Evolutionary conservation across 1,140 invertebrate genomes (phyloP).

Genomic region (Chymomyza costata): DNA sequence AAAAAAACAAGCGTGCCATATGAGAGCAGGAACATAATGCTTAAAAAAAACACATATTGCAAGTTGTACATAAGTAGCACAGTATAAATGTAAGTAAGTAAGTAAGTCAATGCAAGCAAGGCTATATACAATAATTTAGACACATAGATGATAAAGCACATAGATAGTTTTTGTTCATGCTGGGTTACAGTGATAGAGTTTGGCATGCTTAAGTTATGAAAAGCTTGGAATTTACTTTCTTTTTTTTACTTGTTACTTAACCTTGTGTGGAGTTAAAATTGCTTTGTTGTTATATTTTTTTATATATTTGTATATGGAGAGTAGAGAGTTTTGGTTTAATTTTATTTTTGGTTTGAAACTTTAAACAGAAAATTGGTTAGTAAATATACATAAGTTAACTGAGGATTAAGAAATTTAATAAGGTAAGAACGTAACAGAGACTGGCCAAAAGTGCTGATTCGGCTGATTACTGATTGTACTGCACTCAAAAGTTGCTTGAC

Average conservation of each 20-base stretch:
- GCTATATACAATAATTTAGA: no score
- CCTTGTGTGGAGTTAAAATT: conserved; percentile 66
- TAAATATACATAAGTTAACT: conserved; percentile 24
- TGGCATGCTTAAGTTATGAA: conserved; percentile 45
- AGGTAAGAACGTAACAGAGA: no score
- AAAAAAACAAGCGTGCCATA: conserved; percentile 11
- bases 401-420: conserved; percentile 20
- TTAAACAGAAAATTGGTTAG: conserved; percentile 30
- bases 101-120: neutral
- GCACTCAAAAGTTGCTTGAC: no score
- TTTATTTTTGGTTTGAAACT: conserved; percentile 7
- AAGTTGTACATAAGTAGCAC: no score
- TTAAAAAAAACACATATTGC: no score
- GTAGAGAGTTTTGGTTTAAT: conserved; percentile 58
- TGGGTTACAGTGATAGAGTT: conserved; percentile 4
- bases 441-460: no score
- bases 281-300: conserved; percentile 52
- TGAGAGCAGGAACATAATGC: conserved; percentile 18
- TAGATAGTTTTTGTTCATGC: conserved; percentile 17
- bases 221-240: conserved; percentile 15
- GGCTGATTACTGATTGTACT: no score
- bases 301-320: conserved; percentile 55
- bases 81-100: no score
- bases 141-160: conserved; percentile 12
- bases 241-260: conserved; percentile 50